These are phyloP conservation scores for Tupaia tana DNA, from an alignment of 2,113 vertebrate species.

Conservation along the genomic window DNA sequence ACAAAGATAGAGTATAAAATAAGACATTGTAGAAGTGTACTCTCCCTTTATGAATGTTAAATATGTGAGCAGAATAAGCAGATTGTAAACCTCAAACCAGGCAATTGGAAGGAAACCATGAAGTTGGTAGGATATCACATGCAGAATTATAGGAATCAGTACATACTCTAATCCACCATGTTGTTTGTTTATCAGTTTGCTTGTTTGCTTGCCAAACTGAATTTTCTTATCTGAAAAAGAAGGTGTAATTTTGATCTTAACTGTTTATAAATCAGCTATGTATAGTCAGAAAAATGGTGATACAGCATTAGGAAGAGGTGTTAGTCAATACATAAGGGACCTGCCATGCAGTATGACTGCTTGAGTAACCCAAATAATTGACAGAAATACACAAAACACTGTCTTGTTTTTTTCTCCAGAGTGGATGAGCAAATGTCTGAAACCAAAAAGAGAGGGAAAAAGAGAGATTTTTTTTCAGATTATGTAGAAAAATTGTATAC, in stretches of 20 bases:
- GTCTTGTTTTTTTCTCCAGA: background rate
- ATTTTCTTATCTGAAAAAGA: background rate
- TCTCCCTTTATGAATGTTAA: background rate
- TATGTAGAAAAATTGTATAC: background rate
- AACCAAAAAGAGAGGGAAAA: background rate
- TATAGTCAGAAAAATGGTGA: background rate
- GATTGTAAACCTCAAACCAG: background rate
- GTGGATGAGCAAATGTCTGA: background rate
- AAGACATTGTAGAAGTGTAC: background rate
- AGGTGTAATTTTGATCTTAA: background rate
- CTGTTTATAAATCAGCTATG: background rate
- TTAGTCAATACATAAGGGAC: background rate
- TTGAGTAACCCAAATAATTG: background rate
- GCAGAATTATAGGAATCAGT: background rate
- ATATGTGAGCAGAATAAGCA: background rate
- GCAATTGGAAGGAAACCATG: background rate
- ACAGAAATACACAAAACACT: background rate
- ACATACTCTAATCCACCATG: background rate
- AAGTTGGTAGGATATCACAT: background rate
- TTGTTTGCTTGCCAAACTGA: background rate
- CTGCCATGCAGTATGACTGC: background rate
- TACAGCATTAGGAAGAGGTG: background rate
- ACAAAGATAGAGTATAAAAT: background rate
- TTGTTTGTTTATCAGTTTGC: background rate
- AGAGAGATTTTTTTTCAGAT: background rate